Base-by-base conservation (phyloP, 2,888 invertebrate species). In the Automeris io region DNA sequence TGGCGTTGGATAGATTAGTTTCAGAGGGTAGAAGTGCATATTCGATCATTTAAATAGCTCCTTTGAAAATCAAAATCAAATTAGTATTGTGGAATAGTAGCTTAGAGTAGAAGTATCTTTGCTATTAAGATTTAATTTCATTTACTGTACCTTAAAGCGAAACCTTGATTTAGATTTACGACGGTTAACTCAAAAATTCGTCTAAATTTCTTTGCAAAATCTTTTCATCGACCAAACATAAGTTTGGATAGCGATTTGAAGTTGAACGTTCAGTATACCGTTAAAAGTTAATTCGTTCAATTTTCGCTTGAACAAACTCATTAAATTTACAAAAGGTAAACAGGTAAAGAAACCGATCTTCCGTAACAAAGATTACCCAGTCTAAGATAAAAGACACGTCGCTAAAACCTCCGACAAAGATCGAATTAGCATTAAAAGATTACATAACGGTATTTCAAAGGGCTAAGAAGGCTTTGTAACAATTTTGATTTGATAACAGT, bases 361-460 rank as follows among this genome's bases (percentile, higher is more conserved):
- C 56, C 54, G 62, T 61, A 65, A 65, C 57, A 58, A 52, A 69
- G 71, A 69, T 72, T 61, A 70, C 66, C 68, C 46, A 49, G 55
- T 57, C 57, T 45, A 46, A 69, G 69, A 71, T 73, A 70, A 70
- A 65, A 57, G 49, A 56, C 53, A 64, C 59, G 67, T 57, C 57
- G 58, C 57, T 51, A 47, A 42, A 57, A 54, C 53, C 49, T 49
- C 66, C 59, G 61, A 60, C 64, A 66, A 61, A 68, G 72, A 75
- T 73, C 67, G 58, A 73, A 76, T 76, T 74, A 73, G 64, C 71
- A 68, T 74, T 70, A 77, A 66, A 61, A 67, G 70, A 70, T 73
- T 66, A 70, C 55, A 56, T 52, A 52, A 47, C 36, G 45, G 43
- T 49, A 51, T 57, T 59, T 52, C 40, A 48, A 54, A 42, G 43